These are phyloP conservation scores for Petrosia ficiformis DNA, from an alignment of 37 sponge, comb jelly and placozoan species.

Conservation along the genomic window DNA sequence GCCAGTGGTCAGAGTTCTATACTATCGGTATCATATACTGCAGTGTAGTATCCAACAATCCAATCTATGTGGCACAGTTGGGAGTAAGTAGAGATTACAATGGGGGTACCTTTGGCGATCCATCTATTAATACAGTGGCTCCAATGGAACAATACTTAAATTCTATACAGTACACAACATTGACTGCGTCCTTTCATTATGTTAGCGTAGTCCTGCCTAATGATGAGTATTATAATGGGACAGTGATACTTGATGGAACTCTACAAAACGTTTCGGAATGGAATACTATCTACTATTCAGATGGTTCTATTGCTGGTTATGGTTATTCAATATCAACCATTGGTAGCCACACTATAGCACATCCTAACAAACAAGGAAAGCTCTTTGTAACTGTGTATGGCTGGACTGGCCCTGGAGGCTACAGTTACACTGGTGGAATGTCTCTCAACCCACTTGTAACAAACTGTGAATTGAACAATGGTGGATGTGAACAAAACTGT, in stretches of 20 bases:
- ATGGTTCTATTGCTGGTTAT: conserved; percentile 10
- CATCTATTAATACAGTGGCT: conserved; percentile 5
- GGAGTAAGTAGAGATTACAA: background rate
- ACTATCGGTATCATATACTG: background rate
- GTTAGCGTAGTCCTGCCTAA: conserved; percentile 8
- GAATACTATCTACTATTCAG: background rate
- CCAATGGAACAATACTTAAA: conserved; percentile 14
- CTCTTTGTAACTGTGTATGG: conserved; percentile 24
- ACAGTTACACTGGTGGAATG: conserved; percentile 1
- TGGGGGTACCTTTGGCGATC: conserved; percentile 6
- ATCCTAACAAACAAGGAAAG: background rate
- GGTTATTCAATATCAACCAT: background rate
- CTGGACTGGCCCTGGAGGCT: background rate
- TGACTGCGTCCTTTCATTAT: background rate
- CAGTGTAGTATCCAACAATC: background rate
- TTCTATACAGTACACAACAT: background rate
- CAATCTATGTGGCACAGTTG: conserved; percentile 1
- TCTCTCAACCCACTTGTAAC: background rate
- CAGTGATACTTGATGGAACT: background rate
- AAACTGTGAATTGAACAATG: background rate
- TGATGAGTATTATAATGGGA: background rate
- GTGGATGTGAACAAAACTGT: conserved; percentile 13
- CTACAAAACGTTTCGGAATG: background rate
- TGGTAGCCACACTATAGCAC: background rate
- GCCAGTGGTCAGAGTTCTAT: background rate